Evolutionary conservation across 2,113 vertebrate genomes (phyloP), one percentile per base, ranked within the genome.

Genomic region (Salvelinus sp.): DNA sequence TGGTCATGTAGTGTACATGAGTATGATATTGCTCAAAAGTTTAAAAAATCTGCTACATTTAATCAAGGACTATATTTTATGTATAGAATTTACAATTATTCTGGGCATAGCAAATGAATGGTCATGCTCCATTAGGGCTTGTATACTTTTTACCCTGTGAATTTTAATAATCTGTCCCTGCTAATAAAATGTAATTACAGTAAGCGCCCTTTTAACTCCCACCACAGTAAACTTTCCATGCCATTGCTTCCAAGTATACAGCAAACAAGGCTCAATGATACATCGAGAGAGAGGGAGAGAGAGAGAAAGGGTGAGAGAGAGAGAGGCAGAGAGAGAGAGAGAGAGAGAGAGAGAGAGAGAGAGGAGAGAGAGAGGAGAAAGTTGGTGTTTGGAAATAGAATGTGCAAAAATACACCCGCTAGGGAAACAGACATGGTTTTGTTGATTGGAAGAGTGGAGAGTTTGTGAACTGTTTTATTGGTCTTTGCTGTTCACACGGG

Each of bases 151-250:
- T 58, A 65, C 72, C 73, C 72, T 75, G 70, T 90, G 89, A 80
- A 23, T 88, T 91, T 91, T 82, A 83, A 87, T 89, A 87, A 90
- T 89, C 82, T 89, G 81, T 89, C 87, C 79, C 85, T 78, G 76
- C 87, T 85, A 85, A 83, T 90, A 88, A 92, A 91, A 88, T 86
- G 81, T 82, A 90, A 91, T 92, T 86, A 25, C 25, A 25, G 25
- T 25, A 87, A 79, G 76, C 74, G 73, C 63, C 70, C 76, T 93
- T 88, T 92, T 77, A 91, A 90, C 82, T 90, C 76, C 78, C 72
- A 82, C 88, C 80, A 68, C 88, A 87, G 87, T 90, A 83, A 89
- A 92, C 79, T 88, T 93, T 91, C 90, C 89, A 84, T 81, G 83
- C 76, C 73, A 82, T 76, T 80, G 85, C 82, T 58, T 90, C 76